These are phyloP conservation scores for Trachelus stipa DNA, from an alignment of 2,888 invertebrate genomes.

Conservation along the genomic window DNA sequence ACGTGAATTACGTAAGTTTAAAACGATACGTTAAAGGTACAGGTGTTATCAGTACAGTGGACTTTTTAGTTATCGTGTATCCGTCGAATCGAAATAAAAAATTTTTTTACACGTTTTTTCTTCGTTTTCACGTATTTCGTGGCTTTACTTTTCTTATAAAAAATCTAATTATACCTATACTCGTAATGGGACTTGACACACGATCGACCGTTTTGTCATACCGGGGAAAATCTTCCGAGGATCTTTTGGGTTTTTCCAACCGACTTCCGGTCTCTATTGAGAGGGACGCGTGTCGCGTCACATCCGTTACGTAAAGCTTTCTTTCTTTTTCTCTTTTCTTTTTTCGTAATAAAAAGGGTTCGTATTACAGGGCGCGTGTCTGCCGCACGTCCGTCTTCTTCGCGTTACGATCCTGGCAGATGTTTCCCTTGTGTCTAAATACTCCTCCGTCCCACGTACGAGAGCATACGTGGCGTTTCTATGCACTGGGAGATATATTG, in stretches of 20 bases:
- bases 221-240: background rate
- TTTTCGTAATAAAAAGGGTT: constrained; percentile 38
- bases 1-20: background rate
- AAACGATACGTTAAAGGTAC: background rate
- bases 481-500: background rate
- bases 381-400: constrained; percentile 28
- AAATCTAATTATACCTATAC: background rate
- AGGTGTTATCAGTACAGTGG: background rate
- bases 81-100: background rate
- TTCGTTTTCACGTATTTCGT: background rate
- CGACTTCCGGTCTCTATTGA: constrained; percentile 45
- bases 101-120: background rate
- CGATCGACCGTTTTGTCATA: background rate
- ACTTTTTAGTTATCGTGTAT: background rate
- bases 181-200: background rate
- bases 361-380: constrained; percentile 51
- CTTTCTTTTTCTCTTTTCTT: constrained; percentile 27
- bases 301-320: constrained; percentile 55
- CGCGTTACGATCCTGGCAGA: constrained; percentile 39
- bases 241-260: constrained; percentile 28
- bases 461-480: background rate
- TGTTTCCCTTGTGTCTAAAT: constrained; percentile 17
- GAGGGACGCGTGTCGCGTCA: constrained; percentile 33
- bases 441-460: background rate
- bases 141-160: background rate